A percentile compares a stretch with the other conserved stretches of the same genome.
These are phyloP conservation scores for Helobdella robusta DNA, from an alignment of 2,888 invertebrate genomes.

Conservation along the genomic window DNA sequence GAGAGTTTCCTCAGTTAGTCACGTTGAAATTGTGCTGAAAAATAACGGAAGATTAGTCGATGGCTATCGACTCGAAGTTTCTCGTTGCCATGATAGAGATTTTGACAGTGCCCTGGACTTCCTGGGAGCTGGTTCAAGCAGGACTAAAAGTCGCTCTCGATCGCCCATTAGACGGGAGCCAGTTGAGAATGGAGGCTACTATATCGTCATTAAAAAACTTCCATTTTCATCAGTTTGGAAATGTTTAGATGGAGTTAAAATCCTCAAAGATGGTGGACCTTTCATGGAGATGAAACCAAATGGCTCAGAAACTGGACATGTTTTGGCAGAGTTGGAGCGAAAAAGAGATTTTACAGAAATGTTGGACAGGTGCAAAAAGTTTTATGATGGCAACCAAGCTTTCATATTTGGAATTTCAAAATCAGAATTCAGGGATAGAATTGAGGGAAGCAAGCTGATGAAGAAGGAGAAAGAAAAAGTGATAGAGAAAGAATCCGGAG, in stretches of 20 bases:
- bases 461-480: not conserved
- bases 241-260: slow-evolving; percentile 83
- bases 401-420: slow-evolving; percentile 21
- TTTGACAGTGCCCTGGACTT: slow-evolving; percentile 66
- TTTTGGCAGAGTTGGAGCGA: slow-evolving; percentile 66
- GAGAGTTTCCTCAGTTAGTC: slow-evolving; percentile 63
- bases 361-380: slow-evolving; percentile 50
- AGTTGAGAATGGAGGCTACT: slow-evolving; percentile 23
- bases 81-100: slow-evolving; percentile 61
- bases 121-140: not conserved
- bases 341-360: slow-evolving; percentile 63
- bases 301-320: slow-evolving; percentile 56
- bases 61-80: slow-evolving; percentile 61
- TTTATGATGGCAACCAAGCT: slow-evolving; percentile 11
- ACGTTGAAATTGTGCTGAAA: slow-evolving; percentile 63
- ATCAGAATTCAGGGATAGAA: slow-evolving; percentile 21
- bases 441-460: not conserved
- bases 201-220: slow-evolving; percentile 31
- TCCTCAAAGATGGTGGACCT: slow-evolving; percentile 91
- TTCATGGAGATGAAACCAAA: slow-evolving; percentile 32
- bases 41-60: slow-evolving; percentile 59
- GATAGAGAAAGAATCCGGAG: not conserved
- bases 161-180: slow-evolving; percentile 24
- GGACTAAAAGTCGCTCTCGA: slow-evolving; percentile 21
- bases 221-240: slow-evolving; percentile 60